A percentile compares a stretch with the other conserved stretches of the same genome.
Evolutionary conservation across 2,797 vertebrate genomes (phyloP).

Genomic region (Sphenopsis melanotis): DNA sequence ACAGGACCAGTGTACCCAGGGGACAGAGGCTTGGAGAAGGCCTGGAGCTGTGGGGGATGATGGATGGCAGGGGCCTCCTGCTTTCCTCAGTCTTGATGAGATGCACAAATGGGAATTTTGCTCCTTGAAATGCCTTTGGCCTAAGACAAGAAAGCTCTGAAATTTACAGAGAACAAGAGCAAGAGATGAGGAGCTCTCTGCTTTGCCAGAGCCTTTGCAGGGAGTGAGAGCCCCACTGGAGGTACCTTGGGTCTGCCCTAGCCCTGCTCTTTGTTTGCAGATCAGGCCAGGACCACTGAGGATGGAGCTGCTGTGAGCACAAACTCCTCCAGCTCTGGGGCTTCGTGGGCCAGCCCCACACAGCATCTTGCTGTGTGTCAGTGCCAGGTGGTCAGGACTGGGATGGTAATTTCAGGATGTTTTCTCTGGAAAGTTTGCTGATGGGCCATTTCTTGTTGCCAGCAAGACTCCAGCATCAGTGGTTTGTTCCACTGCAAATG

Average conservation of each 20-base stretch:
- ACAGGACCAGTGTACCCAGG: rapidly evolving
- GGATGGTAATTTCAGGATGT: neutral
- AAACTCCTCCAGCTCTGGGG: neutral
- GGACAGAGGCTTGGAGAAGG: neutral
- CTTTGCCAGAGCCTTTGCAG: neutral
- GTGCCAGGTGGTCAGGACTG: neutral
- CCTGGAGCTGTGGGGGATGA: neutral
- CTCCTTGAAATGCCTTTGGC: neutral
- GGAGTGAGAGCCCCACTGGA: neutral
- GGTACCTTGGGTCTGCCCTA: neutral
- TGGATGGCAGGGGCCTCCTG: neutral
- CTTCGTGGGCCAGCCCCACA: neutral
- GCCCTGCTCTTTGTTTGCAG: neutral
- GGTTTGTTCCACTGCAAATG: constrained; percentile 30
- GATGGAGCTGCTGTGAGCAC: no score
- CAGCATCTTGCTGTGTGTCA: neutral
- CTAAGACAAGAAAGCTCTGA: neutral
- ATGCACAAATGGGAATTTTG: neutral
- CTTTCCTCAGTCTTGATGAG: neutral
- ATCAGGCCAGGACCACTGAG: neutral
- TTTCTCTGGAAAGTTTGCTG: constrained; percentile 15
- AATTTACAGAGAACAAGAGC: neutral
- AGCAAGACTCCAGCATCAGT: neutral
- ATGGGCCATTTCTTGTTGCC: neutral
- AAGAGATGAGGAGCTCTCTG: neutral